Percentiles rank a stretch among this genome's conserved stretches.
These are phyloP conservation scores for Saguinus imperator DNA, from an alignment of 2,113 vertebrate species.

Conservation along the genomic window DNA sequence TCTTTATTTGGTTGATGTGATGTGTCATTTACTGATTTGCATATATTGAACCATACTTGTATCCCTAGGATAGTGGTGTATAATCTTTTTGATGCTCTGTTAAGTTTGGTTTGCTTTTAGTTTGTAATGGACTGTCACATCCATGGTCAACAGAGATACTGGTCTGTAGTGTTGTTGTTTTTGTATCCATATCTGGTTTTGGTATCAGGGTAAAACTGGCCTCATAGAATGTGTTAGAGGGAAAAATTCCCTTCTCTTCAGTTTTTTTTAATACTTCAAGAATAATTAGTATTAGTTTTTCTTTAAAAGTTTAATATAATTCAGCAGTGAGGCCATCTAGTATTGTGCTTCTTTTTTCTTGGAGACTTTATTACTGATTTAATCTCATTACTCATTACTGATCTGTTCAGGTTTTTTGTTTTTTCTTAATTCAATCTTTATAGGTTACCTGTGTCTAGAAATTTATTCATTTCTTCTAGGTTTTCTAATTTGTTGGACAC, in stretches of 20 bases:
- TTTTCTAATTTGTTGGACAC: not conserved
- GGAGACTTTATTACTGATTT: not conserved
- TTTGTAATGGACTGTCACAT: not conserved
- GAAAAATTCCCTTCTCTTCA: too few species aligned
- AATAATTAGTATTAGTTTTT: too few species aligned
- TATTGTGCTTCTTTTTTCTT: not conserved
- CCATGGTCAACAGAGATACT: not conserved
- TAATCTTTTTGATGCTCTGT: not conserved
- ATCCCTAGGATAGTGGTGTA: not conserved
- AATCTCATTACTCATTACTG: not conserved
- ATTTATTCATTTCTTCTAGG: not conserved
- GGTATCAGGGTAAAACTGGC: too few species aligned
- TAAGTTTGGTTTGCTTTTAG: not conserved
- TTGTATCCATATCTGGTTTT: not conserved
- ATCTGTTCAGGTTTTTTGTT: not conserved
- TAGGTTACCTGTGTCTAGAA: not conserved
- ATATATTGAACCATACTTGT: not conserved
- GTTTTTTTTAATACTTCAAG: too few species aligned
- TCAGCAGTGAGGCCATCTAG: not conserved
- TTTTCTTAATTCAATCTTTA: not conserved
- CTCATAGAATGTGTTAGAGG: too few species aligned
- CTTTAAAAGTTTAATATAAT: not conserved
- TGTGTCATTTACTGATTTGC: not conserved
- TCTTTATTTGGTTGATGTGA: not conserved
- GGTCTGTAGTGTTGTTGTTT: not conserved